Percentiles rank a stretch among this genome's conserved stretches.
Evolutionary conservation across 2,113 vertebrate species (phyloP).

Genomic region (Coregonus clupeaformis): DNA sequence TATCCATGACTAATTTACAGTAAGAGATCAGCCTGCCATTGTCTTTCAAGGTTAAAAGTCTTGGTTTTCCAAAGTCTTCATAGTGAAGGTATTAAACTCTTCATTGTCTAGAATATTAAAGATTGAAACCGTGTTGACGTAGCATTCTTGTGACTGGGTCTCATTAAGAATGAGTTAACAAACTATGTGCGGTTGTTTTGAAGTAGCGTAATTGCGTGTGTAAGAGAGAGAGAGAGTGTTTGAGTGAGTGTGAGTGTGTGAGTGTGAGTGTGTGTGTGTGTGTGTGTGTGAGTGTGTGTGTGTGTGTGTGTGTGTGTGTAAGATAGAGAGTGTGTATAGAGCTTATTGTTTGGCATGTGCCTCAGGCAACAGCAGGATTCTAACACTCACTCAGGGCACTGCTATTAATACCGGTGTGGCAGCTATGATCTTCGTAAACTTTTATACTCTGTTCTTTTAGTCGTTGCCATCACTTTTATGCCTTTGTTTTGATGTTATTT

Average conservation of each 20-base stretch:
- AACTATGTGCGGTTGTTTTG: neutral
- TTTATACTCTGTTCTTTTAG: conserved; percentile 51
- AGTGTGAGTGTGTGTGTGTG: neutral
- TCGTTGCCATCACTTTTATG: conserved; percentile 51
- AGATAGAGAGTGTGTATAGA: neutral
- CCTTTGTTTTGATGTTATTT: conserved; percentile 51
- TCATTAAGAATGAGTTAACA: conserved; percentile 12
- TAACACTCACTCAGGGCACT: conserved; percentile 14
- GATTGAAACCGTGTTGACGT: neutral
- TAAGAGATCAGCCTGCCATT: no score
- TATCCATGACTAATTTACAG: no score
- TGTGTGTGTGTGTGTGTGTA: neutral
- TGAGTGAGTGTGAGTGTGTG: neutral
- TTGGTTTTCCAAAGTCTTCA: no score
- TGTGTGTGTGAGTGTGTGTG: neutral
- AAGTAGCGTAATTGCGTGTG: neutral
- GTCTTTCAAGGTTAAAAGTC: no score
- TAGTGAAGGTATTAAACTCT: no score
- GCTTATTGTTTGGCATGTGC: conserved; percentile 31
- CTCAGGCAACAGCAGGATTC: conserved; percentile 20
- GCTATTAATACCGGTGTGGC: conserved; percentile 44
- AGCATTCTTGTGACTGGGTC: neutral
- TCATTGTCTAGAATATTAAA: no score
- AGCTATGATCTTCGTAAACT: conserved; percentile 44
- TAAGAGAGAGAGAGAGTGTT: neutral